Evolutionary conservation across 2,888 invertebrate genomes (phyloP), one percentile per base, ranked within the genome.

Genomic region (Pilophorus perplexus): DNA sequence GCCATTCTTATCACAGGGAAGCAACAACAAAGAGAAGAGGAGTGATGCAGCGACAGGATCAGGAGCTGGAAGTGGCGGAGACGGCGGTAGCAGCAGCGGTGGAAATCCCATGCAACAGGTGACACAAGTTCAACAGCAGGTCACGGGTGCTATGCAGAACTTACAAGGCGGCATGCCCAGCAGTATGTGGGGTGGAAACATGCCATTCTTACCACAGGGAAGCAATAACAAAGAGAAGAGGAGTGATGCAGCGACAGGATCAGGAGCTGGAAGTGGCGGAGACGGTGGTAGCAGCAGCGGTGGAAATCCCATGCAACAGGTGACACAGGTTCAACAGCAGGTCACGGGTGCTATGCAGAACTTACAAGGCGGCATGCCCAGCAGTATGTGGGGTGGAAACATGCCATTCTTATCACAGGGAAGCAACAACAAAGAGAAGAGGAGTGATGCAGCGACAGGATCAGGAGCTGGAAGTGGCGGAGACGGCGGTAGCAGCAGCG

Each of bases 131-230:
- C n/a, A n/a, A n/a, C n/a, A n/a, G n/a, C n/a, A n/a, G n/a, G n/a
- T n/a, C n/a, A n/a, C n/a, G n/a, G n/a, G n/a, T n/a, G n/a, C n/a
- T n/a, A n/a, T n/a, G n/a, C 57, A 57, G 14, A 42, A 23, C 42
- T 23, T 57, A 2, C 12, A 40, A 25, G 27, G 27, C n/a, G 28
- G 4, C 16, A 27, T 23, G 8, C 16, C 27, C 4, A 38, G 20
- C 2, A 28, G 42, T 3, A 57, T 57, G 57, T n/a, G n/a, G n/a
- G 42, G 57, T n/a, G 57, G 57, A 6, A 57, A 38, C 23, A 50
- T 33, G 33, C 46, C 46, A 12, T 46, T 22, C 6, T 4, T 33
- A 23, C 23, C 25, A 16, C 2, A 50, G 16, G 8, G 46, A 46
- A 20, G 46, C 12, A 25, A 16, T 27, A 2, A 16, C 25, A n/a